phyloP scores from a whole-genome alignment of 1,140 invertebrate genomes.

The Diorhabda elongata region DNA sequence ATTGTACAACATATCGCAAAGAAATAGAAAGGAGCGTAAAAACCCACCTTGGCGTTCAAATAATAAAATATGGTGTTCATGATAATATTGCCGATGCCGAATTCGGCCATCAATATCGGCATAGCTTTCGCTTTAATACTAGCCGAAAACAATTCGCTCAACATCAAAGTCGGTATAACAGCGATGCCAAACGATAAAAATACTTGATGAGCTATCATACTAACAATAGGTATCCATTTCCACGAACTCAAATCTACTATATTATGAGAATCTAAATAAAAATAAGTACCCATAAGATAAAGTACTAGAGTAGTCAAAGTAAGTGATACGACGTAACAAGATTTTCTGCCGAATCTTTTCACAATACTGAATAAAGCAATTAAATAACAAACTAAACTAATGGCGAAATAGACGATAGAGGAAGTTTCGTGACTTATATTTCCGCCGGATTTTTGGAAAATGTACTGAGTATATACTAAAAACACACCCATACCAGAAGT shows the following conservation, averaged over 20 bases:
- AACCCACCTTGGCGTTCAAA: slow-evolving; percentile 55
- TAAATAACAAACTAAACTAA: not conserved
- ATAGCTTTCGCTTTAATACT: slow-evolving; percentile 39
- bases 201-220: slow-evolving; percentile 35
- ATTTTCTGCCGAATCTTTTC: slow-evolving; percentile 32
- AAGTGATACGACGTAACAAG: not conserved
- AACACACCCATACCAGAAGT: slow-evolving; percentile 32
- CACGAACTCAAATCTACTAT: slow-evolving; percentile 30
- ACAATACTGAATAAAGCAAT: not conserved
- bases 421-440: not conserved
- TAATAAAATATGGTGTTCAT: slow-evolving; percentile 46
- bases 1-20: slow-evolving; percentile 69
- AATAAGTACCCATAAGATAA: not conserved
- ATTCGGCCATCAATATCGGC: slow-evolving; percentile 27
- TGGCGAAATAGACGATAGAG: not conserved
- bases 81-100: slow-evolving; percentile 34
- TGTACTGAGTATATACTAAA: slow-evolving; percentile 31
- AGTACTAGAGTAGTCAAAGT: not conserved
- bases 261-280: not conserved
- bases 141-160: slow-evolving; percentile 42
- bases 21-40: slow-evolving; percentile 72
- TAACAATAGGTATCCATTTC: slow-evolving; percentile 38
- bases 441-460: slow-evolving; percentile 29
- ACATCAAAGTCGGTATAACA: slow-evolving; percentile 38
- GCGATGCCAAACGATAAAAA: slow-evolving; percentile 38